A percentile compares a stretch with the other conserved stretches of the same genome.
Evolutionary conservation across 1,140 invertebrate genomes (phyloP).

Genomic region (Chironomus striatipennis): DNA sequence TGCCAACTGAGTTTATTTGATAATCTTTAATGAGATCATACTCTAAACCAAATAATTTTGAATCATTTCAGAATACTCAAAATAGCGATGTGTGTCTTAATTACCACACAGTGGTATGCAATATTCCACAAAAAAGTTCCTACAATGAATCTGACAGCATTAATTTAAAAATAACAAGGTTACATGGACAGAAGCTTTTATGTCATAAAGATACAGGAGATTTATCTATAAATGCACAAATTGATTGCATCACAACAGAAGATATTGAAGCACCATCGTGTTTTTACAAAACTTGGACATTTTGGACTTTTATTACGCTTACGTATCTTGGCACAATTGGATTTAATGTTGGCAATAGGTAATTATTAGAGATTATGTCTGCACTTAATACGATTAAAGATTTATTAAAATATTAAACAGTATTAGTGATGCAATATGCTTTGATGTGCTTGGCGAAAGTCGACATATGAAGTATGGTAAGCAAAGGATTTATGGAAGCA

Average conservation of each 20-base stretch:
- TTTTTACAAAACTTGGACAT: conserved; percentile 48
- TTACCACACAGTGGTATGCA: not conserved
- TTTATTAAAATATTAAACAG: conserved; percentile 40
- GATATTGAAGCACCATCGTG: conserved; percentile 28
- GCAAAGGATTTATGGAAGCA: conserved; percentile 70
- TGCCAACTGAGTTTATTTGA: too few relatives aligned
- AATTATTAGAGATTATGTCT: too few relatives aligned
- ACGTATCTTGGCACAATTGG: conserved; percentile 62
- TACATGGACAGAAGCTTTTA: not conserved
- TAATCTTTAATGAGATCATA: too few relatives aligned
- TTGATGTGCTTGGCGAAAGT: conserved; percentile 62
- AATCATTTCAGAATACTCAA: not conserved
- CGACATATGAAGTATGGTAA: conserved; percentile 57
- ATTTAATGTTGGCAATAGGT: conserved; percentile 56
- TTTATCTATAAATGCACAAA: not conserved
- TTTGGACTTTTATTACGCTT: conserved; percentile 62
- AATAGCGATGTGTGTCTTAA: not conserved
- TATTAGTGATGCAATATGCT: conserved; percentile 71
- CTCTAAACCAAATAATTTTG: too few relatives aligned
- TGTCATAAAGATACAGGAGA: not conserved
- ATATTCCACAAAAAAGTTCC: not conserved
- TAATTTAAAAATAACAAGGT: not conserved
- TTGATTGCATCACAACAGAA: not conserved
- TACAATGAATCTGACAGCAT: not conserved
- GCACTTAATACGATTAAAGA: too few relatives aligned